Evolutionary conservation across 2,888 invertebrate genomes (phyloP).

Genomic region (Coelopa pilipes): DNA sequence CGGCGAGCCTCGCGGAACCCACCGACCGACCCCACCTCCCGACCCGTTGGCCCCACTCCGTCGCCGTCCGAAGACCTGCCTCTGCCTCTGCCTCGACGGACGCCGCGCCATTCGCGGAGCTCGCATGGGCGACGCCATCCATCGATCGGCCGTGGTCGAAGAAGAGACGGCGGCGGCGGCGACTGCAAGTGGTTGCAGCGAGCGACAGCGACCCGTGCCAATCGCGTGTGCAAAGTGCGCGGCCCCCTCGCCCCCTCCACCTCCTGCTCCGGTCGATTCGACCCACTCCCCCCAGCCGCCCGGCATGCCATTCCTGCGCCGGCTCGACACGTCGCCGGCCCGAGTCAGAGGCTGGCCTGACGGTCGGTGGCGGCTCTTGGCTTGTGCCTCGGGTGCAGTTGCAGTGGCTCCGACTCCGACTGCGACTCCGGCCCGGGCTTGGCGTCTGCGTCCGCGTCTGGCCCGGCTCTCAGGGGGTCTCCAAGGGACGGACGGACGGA

Average conservation of each 20-base stretch:
- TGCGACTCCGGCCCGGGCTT: constrained; percentile 10
- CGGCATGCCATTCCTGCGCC: constrained; percentile 8
- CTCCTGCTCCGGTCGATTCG: not conserved
- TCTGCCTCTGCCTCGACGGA: not conserved
- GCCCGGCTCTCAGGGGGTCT: no score
- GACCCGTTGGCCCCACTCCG: not conserved
- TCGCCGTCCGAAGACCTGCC: not conserved
- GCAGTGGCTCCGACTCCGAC: constrained; percentile 34
- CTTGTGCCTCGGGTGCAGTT: not conserved
- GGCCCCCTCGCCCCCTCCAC: not conserved
- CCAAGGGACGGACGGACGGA: no score
- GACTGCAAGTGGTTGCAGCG: constrained; percentile 19
- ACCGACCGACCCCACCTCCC: not conserved
- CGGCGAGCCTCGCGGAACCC: no score
- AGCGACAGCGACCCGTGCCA: constrained; percentile 60
- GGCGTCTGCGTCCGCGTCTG: no score
- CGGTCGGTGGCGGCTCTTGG: constrained; percentile 29
- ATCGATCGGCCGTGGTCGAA: constrained; percentile 6
- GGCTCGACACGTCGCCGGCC: constrained; percentile 12
- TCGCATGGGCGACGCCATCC: not conserved
- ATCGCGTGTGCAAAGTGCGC: constrained; percentile 66
- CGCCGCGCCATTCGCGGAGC: not conserved
- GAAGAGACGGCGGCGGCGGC: not conserved
- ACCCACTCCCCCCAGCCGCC: not conserved
- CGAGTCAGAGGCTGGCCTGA: constrained; percentile 42